Evolutionary conservation across 2,797 vertebrate species (phyloP).

Genomic region (Myotis pilosus): DNA sequence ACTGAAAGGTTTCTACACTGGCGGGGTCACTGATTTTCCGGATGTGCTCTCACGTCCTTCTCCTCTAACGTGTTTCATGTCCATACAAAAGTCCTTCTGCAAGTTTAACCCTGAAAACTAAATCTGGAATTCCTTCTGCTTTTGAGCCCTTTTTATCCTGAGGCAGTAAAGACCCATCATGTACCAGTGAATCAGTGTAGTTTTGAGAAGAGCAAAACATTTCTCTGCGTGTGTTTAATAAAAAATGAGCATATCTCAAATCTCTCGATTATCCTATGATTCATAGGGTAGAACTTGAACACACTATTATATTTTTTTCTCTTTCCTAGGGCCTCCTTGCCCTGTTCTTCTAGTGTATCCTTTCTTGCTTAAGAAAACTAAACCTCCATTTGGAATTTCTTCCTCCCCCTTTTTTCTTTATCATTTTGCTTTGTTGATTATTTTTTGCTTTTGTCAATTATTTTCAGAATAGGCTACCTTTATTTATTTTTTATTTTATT

Average conservation of each 20-base stretch:
- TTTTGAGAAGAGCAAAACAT: not conserved
- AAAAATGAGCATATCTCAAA: not conserved
- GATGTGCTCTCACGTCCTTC: not conserved
- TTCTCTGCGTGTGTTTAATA: not conserved
- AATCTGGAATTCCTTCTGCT: not conserved
- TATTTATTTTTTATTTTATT: conserved; percentile 43
- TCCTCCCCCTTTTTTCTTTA: not conserved
- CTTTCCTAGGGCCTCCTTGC: accelerated
- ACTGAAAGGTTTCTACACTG: not conserved
- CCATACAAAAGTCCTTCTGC: not conserved
- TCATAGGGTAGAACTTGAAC: not conserved
- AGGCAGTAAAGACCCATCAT: no score
- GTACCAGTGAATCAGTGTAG: not conserved
- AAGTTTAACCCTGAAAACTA: not conserved
- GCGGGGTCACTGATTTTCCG: not conserved
- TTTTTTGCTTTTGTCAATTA: not conserved
- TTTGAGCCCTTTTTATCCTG: not conserved
- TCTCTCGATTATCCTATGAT: not conserved
- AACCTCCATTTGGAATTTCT: not conserved
- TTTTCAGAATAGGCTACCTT: not conserved
- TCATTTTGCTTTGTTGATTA: not conserved
- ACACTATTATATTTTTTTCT: not conserved
- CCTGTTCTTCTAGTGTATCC: not conserved
- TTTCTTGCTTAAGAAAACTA: conserved; percentile 1
- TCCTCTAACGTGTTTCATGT: not conserved